Percentiles rank a stretch among this genome's conserved stretches.
Conservation (phyloP, 2,113 vertebrate species). For the Stictonetta naevosa region DNA sequence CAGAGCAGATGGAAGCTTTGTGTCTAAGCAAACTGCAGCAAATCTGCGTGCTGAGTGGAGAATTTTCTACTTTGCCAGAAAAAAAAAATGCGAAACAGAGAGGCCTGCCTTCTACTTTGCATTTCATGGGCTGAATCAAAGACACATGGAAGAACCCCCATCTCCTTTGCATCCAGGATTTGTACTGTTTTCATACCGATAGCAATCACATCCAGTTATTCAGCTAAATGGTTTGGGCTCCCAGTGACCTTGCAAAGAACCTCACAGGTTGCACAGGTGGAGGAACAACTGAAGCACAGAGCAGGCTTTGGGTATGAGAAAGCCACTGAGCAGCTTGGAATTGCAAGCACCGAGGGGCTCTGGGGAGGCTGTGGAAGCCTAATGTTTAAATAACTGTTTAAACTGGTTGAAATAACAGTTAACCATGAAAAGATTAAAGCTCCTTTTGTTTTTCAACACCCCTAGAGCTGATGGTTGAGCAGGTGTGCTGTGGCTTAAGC, state of each 20-base stretch:
- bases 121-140: slow-evolving; percentile 24
- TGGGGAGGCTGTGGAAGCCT: background rate
- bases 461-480: background rate
- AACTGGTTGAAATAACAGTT: background rate
- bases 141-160: background rate
- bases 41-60: background rate
- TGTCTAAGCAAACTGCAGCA: slow-evolving; percentile 14
- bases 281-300: background rate
- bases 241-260: background rate
- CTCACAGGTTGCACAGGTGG: no score
- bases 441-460: background rate
- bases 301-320: background rate
- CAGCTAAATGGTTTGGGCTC: background rate
- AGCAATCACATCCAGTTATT: background rate
- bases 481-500: rapidly evolving
- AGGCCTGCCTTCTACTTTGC: background rate
- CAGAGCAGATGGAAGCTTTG: slow-evolving; percentile 12
- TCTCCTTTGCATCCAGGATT: background rate
- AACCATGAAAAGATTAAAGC: background rate
- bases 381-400: background rate
- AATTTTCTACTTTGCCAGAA: slow-evolving; percentile 31
- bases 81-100: slow-evolving; percentile 1
- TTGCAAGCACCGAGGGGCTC: background rate
- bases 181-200: background rate
- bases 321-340: background rate